Evolutionary conservation across 53 echinoderm and acorn worm species (phyloP).

Genomic region (Holothuria scabra): DNA sequence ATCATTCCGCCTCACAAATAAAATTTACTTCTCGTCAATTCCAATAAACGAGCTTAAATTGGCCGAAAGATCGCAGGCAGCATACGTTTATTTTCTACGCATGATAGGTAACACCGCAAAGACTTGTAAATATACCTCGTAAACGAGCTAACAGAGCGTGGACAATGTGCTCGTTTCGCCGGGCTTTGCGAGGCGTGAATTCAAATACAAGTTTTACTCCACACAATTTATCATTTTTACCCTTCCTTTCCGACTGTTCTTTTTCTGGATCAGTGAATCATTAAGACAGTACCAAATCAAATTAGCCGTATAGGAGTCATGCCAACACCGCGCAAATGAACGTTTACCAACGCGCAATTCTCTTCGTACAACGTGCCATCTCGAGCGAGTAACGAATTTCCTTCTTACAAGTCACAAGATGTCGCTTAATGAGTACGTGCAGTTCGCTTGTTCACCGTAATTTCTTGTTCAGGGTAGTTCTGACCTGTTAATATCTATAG

Average conservation of each 20-base stretch:
- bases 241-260: conserved; percentile 6
- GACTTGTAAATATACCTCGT: conserved; percentile 16
- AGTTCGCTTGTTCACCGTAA: conserved; percentile 20
- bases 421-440: conserved; percentile 33
- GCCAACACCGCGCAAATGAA: conserved; percentile 27
- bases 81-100: conserved; percentile 29
- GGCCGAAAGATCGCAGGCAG: conserved; percentile 28
- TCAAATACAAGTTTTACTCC: conserved; percentile 32
- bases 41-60: conserved; percentile 39
- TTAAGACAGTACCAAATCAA: conserved; percentile 35
- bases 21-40: conserved; percentile 28
- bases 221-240: conserved; percentile 25
- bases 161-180: conserved; percentile 22
- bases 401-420: background rate
- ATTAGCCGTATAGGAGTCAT: conserved; percentile 41
- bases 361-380: background rate
- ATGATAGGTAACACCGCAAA: background rate
- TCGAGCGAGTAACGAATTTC: conserved; percentile 38
- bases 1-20: conserved; percentile 5
- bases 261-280: conserved; percentile 26
- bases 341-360: conserved; percentile 5
- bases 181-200: conserved; percentile 35
- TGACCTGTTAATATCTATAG: conserved; percentile 33
- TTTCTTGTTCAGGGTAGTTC: conserved; percentile 10
- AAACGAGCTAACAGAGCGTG: conserved; percentile 23